Conservation (phyloP, 2,113 vertebrate genomes). For the Abramis brama region DNA sequence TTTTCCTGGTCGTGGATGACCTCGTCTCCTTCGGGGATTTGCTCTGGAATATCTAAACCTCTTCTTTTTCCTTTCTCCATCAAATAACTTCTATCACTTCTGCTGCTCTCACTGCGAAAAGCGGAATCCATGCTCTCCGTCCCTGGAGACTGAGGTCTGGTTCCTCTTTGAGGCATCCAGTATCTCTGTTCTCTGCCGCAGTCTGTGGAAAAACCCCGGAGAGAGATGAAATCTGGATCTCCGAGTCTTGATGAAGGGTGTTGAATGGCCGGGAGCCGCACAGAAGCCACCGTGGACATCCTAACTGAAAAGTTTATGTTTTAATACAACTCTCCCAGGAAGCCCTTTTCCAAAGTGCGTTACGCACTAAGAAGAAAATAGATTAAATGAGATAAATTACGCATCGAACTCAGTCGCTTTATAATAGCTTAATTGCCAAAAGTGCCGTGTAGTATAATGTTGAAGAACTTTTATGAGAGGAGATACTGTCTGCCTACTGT, state of each 20-base stretch:
- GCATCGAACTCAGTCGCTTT: not conserved
- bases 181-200: not conserved
- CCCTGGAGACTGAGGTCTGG: constrained; percentile 30
- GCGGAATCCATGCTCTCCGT: constrained; percentile 33
- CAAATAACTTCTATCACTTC: constrained; percentile 22
- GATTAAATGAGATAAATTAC: not conserved
- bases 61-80: constrained; percentile 19
- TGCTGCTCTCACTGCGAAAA: constrained; percentile 36
- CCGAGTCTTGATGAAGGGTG: constrained; percentile 57
- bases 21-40: constrained; percentile 54
- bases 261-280: constrained; percentile 59
- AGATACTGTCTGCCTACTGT: constrained; percentile 33
- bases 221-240: constrained; percentile 54
- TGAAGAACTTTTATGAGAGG: constrained; percentile 6
- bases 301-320: constrained; percentile 28
- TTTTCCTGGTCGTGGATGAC: constrained; percentile 43
- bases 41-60: not conserved
- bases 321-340: not conserved
- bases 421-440: not conserved
- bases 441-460: not conserved
- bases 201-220: constrained; percentile 54
- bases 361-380: not conserved
- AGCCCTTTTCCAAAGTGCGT: not conserved
- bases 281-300: constrained; percentile 39
- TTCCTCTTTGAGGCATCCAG: not conserved